Evolutionary conservation across 2,888 invertebrate species (phyloP).

Genomic region (Drosophila meridionalis): DNA sequence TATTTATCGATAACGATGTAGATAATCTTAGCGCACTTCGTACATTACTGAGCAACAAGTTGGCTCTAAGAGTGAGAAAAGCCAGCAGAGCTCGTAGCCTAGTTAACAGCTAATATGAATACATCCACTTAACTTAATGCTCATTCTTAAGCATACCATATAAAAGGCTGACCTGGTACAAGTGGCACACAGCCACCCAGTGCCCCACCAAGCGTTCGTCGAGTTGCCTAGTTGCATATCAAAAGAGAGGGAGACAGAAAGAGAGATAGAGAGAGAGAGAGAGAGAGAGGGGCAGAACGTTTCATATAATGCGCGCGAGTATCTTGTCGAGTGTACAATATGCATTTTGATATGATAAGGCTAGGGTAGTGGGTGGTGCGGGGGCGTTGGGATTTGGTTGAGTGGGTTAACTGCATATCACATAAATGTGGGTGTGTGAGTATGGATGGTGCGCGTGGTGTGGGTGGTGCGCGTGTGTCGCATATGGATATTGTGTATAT

Average conservation of each 20-base stretch:
- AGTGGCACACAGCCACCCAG: neutral
- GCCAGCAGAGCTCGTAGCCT: neutral
- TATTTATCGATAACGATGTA: neutral
- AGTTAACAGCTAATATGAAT: conserved; percentile 11
- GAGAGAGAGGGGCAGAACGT: conserved; percentile 42
- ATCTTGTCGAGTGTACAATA: conserved; percentile 74
- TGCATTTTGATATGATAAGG: conserved; percentile 70
- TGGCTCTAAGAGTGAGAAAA: neutral
- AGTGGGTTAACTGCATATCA: conserved; percentile 49
- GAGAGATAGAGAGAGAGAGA: neutral
- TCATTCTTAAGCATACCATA: conserved; percentile 7
- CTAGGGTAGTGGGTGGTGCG: neutral
- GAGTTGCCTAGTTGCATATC: conserved; percentile 64
- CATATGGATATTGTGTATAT: conserved; percentile 68
- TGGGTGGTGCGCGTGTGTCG: conserved; percentile 53
- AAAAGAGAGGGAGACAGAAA: neutral
- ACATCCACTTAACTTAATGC: conserved; percentile 10
- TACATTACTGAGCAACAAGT: conserved; percentile 1
- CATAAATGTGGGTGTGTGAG: conserved; percentile 35
- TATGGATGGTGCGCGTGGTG: neutral
- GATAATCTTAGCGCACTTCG: neutral
- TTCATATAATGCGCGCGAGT: conserved; percentile 64
- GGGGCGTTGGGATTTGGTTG: conserved; percentile 3
- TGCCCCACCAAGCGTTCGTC: conserved; percentile 1
- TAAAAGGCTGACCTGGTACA: conserved; percentile 9